These are phyloP conservation scores for Epinotia demarniana DNA, from an alignment of 2,888 invertebrate species.

Conservation along the genomic window DNA sequence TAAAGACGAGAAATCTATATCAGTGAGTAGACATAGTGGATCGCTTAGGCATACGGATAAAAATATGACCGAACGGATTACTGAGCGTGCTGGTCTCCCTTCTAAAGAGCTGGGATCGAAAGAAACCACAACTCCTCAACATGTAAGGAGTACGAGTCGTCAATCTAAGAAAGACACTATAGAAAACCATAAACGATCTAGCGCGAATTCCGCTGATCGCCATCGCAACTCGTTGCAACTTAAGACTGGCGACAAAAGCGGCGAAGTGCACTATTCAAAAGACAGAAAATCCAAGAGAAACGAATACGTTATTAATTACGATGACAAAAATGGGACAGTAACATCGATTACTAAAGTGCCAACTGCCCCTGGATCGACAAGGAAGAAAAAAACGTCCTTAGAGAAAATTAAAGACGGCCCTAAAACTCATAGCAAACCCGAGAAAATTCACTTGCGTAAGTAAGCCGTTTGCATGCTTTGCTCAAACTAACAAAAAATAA, in stretches of 20 bases:
- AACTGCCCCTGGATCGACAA: conserved; percentile 61
- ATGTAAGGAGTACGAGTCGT: conserved; percentile 35
- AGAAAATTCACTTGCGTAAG: conserved; percentile 78
- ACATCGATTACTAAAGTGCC: conserved; percentile 76
- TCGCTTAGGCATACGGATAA: conserved; percentile 30
- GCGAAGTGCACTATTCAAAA: conserved; percentile 50
- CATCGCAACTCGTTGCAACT: conserved; percentile 42
- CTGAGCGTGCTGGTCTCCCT: conserved; percentile 10
- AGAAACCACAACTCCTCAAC: conserved; percentile 24
- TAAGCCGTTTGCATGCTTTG: conserved; percentile 75
- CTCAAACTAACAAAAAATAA: conserved; percentile 66
- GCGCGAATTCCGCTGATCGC: conserved; percentile 40
- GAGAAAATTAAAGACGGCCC: conserved; percentile 61
- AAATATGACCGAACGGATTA: neutral
- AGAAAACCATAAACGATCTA: conserved; percentile 32
- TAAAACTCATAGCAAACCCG: conserved; percentile 63
- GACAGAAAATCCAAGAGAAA: conserved; percentile 61
- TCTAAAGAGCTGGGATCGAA: neutral
- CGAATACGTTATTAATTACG: conserved; percentile 79
- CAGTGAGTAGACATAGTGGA: conserved; percentile 17
- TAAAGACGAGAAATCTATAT: conserved; percentile 37
- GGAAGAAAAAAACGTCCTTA: conserved; percentile 62
- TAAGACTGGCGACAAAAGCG: conserved; percentile 50
- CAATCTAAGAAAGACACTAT: conserved; percentile 33
- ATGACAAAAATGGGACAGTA: conserved; percentile 79